Conservation (phyloP, 37 sponge, comb jelly and placozoan species). For the Agelas oroides region DNA sequence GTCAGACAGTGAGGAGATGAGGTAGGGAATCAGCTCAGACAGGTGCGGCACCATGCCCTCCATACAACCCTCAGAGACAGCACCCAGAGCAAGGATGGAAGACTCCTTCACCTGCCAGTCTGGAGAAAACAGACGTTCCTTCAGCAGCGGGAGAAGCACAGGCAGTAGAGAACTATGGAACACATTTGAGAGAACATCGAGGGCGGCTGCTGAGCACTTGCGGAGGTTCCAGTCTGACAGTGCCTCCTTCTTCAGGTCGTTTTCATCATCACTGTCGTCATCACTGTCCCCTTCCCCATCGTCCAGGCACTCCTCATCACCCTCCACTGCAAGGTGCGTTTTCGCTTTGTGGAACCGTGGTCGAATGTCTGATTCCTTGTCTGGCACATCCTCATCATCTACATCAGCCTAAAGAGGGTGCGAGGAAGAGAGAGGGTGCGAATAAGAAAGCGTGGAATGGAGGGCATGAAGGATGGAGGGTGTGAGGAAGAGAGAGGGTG, state of each 20-base stretch:
- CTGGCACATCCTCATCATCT: constrained; percentile 82
- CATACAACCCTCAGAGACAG: constrained; percentile 98
- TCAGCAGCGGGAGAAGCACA: constrained; percentile 89
- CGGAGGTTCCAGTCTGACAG: constrained; percentile 97
- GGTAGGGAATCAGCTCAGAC: constrained; percentile 90
- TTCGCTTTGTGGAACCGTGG: constrained; percentile 89
- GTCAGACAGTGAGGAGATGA: constrained; percentile 84
- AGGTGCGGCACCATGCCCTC: constrained; percentile 92
- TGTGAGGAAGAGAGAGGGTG: too few relatives aligned
- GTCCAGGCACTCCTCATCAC: background rate
- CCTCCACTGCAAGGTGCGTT: constrained; percentile 50
- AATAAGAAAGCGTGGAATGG: too few relatives aligned
- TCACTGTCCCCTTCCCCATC: constrained; percentile 53
- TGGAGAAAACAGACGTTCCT: constrained; percentile 69
- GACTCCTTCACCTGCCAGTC: constrained; percentile 92
- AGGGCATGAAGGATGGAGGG: too few relatives aligned
- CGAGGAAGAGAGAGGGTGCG: too few relatives aligned
- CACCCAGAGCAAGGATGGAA: constrained; percentile 97
- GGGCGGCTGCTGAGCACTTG: constrained; percentile 97
- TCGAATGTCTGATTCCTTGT: constrained; percentile 92
- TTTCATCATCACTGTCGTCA: constrained; percentile 90
- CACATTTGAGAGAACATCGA: constrained; percentile 96
- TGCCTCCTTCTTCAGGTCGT: constrained; percentile 70
- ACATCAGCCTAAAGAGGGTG: constrained; percentile 70
- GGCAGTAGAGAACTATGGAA: constrained; percentile 90